phyloP scores from a whole-genome alignment of 2,888 invertebrate genomes.

The Vannuccia rotundouncinata region DNA sequence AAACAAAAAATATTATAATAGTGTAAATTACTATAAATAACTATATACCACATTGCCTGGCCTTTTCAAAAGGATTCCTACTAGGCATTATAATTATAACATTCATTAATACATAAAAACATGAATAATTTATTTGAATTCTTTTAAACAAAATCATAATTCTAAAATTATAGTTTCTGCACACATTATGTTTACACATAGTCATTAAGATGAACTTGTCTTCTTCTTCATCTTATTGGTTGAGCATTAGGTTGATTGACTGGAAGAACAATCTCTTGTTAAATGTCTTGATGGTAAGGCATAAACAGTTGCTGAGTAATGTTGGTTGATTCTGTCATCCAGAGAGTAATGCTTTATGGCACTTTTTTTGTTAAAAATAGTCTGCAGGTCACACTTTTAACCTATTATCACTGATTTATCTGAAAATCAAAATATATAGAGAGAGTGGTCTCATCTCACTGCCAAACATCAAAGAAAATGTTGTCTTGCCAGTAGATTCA shows the following conservation, averaged over 20 bases:
- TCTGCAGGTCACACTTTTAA: background rate
- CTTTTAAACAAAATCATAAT: background rate
- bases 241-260: background rate
- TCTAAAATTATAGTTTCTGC: background rate
- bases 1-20: background rate
- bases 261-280: background rate
- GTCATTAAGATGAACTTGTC: background rate
- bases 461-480: background rate
- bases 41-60: background rate
- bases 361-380: background rate
- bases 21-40: background rate
- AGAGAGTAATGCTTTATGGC: background rate
- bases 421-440: background rate
- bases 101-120: background rate
- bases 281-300: background rate
- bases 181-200: background rate
- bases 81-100: background rate
- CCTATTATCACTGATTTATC: background rate
- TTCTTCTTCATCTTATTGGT: background rate
- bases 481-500: background rate
- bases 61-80: background rate
- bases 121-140: background rate
- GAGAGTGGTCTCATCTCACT: background rate
- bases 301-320: background rate
- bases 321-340: background rate